A percentile compares a stretch with the other conserved stretches of the same genome.
These are phyloP conservation scores for Lysandra bellargus DNA, from an alignment of 2,888 invertebrate species.

Conservation along the genomic window DNA sequence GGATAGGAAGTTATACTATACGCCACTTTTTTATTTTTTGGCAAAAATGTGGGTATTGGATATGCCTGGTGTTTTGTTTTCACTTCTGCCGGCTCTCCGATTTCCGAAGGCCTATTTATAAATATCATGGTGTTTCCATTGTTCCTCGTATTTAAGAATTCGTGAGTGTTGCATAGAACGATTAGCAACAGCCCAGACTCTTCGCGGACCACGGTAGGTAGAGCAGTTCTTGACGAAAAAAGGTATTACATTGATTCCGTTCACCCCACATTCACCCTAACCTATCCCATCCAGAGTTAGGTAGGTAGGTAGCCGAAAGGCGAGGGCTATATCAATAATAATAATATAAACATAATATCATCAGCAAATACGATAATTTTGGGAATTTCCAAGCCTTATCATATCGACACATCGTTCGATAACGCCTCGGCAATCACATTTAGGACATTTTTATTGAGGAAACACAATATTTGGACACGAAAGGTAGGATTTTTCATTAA, in stretches of 20 bases:
- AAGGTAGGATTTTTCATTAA: not conserved
- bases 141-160: too few species aligned
- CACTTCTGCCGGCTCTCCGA: too few species aligned
- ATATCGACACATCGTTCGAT: slow-evolving; percentile 34
- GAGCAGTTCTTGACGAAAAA: too few species aligned
- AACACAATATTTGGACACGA: not conserved
- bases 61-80: too few species aligned
- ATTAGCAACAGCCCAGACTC: too few species aligned
- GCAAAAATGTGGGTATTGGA: too few species aligned
- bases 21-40: too few species aligned
- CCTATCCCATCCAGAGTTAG: not conserved
- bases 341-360: not conserved
- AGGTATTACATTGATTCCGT: not conserved
- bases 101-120: too few species aligned
- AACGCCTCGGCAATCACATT: slow-evolving; percentile 15
- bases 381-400: slow-evolving; percentile 37
- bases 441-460: slow-evolving; percentile 8
- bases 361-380: slow-evolving; percentile 8
- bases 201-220: too few species aligned
- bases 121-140: too few species aligned
- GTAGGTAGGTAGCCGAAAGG: not conserved
- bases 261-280: not conserved
- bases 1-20: too few species aligned
- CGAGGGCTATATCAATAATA: not conserved
- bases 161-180: too few species aligned